A percentile compares a stretch with the other conserved stretches of the same genome.
These are phyloP conservation scores for Linurgus olivaceus DNA, from an alignment of 2,797 vertebrate species.

Conservation along the genomic window DNA sequence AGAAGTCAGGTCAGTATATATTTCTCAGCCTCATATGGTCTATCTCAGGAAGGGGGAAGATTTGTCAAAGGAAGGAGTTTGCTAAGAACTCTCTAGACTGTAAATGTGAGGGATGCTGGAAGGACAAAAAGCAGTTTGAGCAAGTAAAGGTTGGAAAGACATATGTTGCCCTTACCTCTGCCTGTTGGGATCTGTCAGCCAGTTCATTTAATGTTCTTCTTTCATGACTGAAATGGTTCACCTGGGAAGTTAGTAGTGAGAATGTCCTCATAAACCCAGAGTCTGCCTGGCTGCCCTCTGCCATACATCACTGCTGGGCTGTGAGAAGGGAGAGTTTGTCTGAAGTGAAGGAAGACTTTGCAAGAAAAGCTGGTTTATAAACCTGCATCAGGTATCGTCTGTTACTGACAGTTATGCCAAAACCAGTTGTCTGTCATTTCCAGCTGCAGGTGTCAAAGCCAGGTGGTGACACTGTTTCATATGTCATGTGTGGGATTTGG, in stretches of 20 bases:
- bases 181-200: slow-evolving; percentile 18
- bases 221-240: slow-evolving; percentile 28
- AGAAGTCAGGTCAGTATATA: background rate
- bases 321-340: background rate
- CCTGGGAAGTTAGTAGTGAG: slow-evolving; percentile 9
- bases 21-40: background rate
- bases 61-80: background rate
- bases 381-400: background rate
- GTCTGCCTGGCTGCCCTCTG: background rate
- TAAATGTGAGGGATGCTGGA: background rate
- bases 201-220: background rate
- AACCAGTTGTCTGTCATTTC: background rate
- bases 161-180: slow-evolving; percentile 7
- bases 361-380: background rate
- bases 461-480: background rate
- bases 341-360: background rate
- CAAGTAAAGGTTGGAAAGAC: slow-evolving; percentile 4
- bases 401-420: background rate
- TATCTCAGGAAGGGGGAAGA: background rate
- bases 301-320: background rate
- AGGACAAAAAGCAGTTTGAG: background rate
- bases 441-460: background rate
- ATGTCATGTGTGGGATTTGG: background rate
- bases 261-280: background rate
- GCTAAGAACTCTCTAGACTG: background rate